Evolutionary conservation across 2,797 vertebrate genomes (phyloP).

Genomic region (Pelobates cultripes): DNA sequence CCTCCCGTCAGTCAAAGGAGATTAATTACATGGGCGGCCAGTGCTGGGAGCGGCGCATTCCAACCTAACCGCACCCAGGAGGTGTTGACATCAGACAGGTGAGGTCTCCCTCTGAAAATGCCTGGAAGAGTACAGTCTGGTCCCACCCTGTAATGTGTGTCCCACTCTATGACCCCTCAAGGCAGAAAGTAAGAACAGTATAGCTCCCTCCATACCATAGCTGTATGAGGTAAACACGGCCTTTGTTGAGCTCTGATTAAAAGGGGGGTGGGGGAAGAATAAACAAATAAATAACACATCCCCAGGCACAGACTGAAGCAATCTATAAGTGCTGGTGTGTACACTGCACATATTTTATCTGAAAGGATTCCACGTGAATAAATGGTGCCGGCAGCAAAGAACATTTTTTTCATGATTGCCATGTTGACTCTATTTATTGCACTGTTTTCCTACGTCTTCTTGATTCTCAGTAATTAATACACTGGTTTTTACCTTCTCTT

Average conservation of each 20-base stretch:
- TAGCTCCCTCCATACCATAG: conserved; percentile 10
- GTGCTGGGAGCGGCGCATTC: conserved; percentile 79
- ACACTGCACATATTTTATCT: conserved; percentile 43
- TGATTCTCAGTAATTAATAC: too few species aligned
- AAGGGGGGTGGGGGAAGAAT: not conserved
- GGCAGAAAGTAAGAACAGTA: conserved; percentile 49
- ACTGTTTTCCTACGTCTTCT: not conserved
- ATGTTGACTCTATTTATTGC: conserved; percentile 2
- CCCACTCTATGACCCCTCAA: conserved; percentile 33
- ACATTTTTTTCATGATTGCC: conserved; percentile 12
- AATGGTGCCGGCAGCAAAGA: conserved; percentile 35
- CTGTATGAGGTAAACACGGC: conserved; percentile 33
- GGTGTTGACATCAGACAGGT: conserved; percentile 79
- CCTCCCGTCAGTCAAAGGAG: conserved; percentile 79
- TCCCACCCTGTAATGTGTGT: conserved; percentile 43
- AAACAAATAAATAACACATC: conserved; percentile 27
- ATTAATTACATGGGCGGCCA: conserved; percentile 77
- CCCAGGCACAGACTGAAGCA: conserved; percentile 32
- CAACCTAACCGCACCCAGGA: conserved; percentile 70
- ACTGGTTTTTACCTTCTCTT: too few species aligned
- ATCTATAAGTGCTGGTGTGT: conserved; percentile 37
- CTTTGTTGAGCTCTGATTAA: conserved; percentile 34
- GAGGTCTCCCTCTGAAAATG: conserved; percentile 65
- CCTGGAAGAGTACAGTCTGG: conserved; percentile 47
- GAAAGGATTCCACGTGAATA: conserved; percentile 25